Base-by-base conservation (phyloP, 1,140 invertebrate genomes). In the Homalodisca vitripennis region DNA sequence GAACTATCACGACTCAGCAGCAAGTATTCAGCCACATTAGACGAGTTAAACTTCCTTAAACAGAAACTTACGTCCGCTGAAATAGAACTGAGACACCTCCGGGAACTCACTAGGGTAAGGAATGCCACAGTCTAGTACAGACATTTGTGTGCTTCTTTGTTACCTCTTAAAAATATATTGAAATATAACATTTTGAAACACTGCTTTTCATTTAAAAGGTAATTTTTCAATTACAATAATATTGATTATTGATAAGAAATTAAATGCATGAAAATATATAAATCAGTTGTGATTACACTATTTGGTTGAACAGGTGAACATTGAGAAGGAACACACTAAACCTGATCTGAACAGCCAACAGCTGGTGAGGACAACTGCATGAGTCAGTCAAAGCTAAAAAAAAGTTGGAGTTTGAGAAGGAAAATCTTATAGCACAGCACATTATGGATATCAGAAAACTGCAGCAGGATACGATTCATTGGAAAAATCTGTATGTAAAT, bases 391-490 rank as follows among this genome's bases (percentile, higher is more conserved):
- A 53, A n/a, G 63, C 68, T 2, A 70, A 71, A 27, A 64, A 72
- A 48, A 63, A 30, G 48, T 67, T 71, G 65, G 67, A 71, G 46
- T 51, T 46, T 27, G 73, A 74, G 57, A 67, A 70, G 29, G 71
- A 74, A 47, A 68, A 53, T 65, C 57, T 74, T 13, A 72, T 71
- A 27, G 68, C 70, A 65, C 73, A 74, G 53, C 72, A 74, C 34
- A 74, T 74, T 6, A 60, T 70, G 24, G 73, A 74, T 60, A 72
- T 74, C 3, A 66, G 64, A 47, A 74, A 74, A 66, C 51, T 74
- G 24, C 73, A 74, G 57, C 70, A 74, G 41, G 73, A 74, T 53
- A 74, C 73, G 6, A 47, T 74, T 1, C 69, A 70, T 41, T 74
- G 73, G 73, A 74, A 74, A 62, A 71, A 74, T 41, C 64, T 70